Evolutionary conservation across 2,797 vertebrate genomes (phyloP).

Genomic region (Rhinella marina): DNA sequence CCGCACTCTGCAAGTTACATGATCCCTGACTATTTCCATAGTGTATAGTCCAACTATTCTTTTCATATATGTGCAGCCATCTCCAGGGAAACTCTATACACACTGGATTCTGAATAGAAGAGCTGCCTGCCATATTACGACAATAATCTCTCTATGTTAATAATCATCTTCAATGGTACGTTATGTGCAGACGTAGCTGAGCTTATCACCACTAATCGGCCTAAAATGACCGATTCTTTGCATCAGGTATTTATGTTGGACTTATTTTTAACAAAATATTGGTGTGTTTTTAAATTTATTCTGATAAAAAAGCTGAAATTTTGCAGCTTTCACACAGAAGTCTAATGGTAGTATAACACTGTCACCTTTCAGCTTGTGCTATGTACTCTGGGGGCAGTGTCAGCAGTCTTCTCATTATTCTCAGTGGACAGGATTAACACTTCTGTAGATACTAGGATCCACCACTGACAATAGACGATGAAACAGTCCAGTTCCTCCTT

Average conservation of each 20-base stretch:
- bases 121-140: constrained; percentile 1
- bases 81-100: constrained; percentile 13
- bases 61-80: constrained; percentile 14
- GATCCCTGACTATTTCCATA: constrained; percentile 23
- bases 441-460: no score
- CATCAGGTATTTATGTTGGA: not conserved
- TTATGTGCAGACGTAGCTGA: constrained; percentile 6
- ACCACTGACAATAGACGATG: not conserved
- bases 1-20: constrained; percentile 18
- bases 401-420: not conserved
- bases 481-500: not conserved
- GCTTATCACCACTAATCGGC: not conserved
- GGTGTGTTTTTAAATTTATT: not conserved
- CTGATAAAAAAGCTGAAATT: not conserved
- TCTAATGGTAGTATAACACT: not conserved
- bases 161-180: not conserved
- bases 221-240: not conserved
- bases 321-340: not conserved
- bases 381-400: not conserved
- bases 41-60: constrained; percentile 23
- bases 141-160: constrained; percentile 21
- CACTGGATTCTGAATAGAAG: not conserved
- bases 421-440: not conserved
- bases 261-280: not conserved
- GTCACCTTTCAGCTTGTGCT: not conserved